Base-by-base conservation (phyloP, 1,140 invertebrate genomes). In the Ganaspis sp. region DNA sequence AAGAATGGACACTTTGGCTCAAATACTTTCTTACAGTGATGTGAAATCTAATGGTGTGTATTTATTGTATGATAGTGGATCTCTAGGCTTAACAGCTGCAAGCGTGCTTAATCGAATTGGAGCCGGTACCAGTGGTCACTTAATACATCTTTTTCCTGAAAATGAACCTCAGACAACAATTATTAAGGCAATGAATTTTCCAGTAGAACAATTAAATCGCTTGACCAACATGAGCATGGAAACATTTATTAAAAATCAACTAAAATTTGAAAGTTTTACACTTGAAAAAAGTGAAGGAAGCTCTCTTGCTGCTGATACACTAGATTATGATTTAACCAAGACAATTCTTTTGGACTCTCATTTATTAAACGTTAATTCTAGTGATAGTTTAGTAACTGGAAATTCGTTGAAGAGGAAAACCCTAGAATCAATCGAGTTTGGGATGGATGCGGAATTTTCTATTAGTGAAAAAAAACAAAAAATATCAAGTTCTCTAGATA, bases 41-140 rank as follows among this genome's bases (percentile, higher is more conserved):
- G 92, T 99, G 1, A 94, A 94, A 83, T 93, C 94, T 3, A 93
- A 95, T 81, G 95, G 96, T 1, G 94, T 93, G 64, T 96, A 96
- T 89, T 89, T 98, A 69, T 89, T 99, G 0, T 97, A 98, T 87
- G 98, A 99, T 83, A 96, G 95, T 80, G 96, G 96, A 19, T 96
- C 95, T 58, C 94, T 94, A 84, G 98, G 97, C 0, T 90, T 99
- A 37, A 86, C 97, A 15, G 93, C 96, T 34, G 96, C 97, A 0
- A 94, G 96, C 49, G 92, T 99, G 81, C 87, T 99, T 21, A 94
- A 95, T 85, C 92, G 93, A 58, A 93, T 95, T 21, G 95, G 96
- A 0, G 87, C 90, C 0, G 88, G 93, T 58, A 95, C 93, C 0
- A 86, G 84, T 72, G 95, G 94, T 1, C 92, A 90, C 81, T 82